Evolutionary conservation across 2,888 invertebrate genomes (phyloP), one percentile per base, ranked within the genome.

Genomic region (Dermolepida albohirtum): DNA sequence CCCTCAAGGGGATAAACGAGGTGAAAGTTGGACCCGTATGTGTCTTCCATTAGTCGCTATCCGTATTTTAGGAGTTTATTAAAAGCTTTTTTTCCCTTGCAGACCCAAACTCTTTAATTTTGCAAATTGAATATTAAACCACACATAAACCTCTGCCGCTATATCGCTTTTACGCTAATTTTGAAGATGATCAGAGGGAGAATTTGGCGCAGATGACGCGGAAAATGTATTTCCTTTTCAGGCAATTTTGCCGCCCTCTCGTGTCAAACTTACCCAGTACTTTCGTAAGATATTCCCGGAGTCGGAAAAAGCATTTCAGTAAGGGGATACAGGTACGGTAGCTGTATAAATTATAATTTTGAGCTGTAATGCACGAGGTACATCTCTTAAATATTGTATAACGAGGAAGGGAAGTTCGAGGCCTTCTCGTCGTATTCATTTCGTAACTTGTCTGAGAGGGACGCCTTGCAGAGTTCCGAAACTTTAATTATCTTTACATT

Each of bases 301-400:
- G 41, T 16, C 39, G 14, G 14, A 29, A 41, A 10, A 55, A 22
- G 55, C 41, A 41, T 34, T 34, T 5, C 10, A 34, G 5, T 6
- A 29, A 4, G 34, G 34, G 34, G 34, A 6, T 47, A 14, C 55
- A 22, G 41, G 41, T 17, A 41, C 55, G 39, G 55, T n/a, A n/a
- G 22, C 6, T 12, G 40, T 22, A 55, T 55, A 41, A 55, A 55
- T 55, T 55, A 55, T 55, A 43, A 14, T 39, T 43, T 55, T 40
- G 43, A 22, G 55, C 41, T n/a, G 43, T 41, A 55, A 22, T 43
- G 55, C 41, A 55, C 55, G 41, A 22, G 17, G 22, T 41, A 22
- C 41, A 55, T n/a, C 55, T 41, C 55, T 39, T 55, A 55, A 55
- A 55, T 55, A 55, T 41, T 55, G 22, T 22, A 55, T 41, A 55